Evolutionary conservation across 1,140 invertebrate species (phyloP).

Genomic region (Campoletis sonorensis): DNA sequence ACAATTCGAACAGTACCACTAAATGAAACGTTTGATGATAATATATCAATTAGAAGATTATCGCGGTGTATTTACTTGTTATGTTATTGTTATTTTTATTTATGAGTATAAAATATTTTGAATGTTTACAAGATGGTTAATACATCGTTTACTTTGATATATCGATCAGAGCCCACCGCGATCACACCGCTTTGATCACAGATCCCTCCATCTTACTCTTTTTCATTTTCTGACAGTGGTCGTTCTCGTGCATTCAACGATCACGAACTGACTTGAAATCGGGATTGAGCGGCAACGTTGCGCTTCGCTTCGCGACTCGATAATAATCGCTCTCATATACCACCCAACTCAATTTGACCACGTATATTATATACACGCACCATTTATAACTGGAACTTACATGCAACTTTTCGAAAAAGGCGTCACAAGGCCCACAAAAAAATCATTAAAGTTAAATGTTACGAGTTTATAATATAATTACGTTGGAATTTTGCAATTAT

Average conservation of each 20-base stretch:
- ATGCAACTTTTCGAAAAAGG: neutral
- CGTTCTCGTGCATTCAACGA: conserved; percentile 60
- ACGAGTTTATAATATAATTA: neutral
- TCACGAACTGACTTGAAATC: conserved; percentile 64
- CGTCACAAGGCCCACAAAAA: neutral
- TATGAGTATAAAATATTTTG: too few species aligned
- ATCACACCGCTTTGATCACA: conserved; percentile 25
- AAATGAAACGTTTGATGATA: too few species aligned
- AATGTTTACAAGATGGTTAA: too few species aligned
- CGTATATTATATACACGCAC: neutral
- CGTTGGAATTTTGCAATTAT: neutral
- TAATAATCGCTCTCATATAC: conserved; percentile 48
- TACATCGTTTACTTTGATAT: neutral
- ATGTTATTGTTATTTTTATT: too few species aligned
- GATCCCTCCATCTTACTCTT: neutral
- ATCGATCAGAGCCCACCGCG: conserved; percentile 17
- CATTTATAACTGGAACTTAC: neutral
- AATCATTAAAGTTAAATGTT: neutral
- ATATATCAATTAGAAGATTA: too few species aligned
- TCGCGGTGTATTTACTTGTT: too few species aligned
- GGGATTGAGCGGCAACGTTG: conserved; percentile 53
- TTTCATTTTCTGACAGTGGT: neutral
- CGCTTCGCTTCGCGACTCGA: conserved; percentile 59
- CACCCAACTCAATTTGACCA: neutral
- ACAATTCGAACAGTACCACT: too few species aligned